Conservation (phyloP, 2,888 invertebrate genomes). For the Plebejus melissa region DNA sequence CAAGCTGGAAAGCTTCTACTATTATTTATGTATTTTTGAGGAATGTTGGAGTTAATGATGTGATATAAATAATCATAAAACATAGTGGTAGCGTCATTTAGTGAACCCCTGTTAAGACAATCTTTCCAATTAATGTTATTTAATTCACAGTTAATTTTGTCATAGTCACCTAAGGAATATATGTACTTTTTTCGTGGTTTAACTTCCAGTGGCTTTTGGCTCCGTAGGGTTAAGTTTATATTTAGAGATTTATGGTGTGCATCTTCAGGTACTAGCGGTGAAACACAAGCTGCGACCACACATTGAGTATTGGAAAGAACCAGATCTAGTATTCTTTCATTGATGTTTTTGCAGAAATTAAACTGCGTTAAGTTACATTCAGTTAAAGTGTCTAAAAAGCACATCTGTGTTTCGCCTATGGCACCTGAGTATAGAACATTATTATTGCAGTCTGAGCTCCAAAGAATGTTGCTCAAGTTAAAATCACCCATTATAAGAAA, state of each 20-base stretch:
- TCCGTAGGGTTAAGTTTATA: background rate
- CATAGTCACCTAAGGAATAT: slow-evolving; percentile 25
- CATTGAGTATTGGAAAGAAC: slow-evolving; percentile 19
- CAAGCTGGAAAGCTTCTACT: slow-evolving; percentile 3
- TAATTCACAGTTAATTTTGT: background rate
- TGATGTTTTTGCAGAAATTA: slow-evolving; percentile 15
- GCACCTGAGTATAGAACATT: background rate
- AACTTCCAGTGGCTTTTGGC: background rate
- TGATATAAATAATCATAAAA: background rate
- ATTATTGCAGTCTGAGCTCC: background rate
- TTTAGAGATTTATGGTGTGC: slow-evolving; percentile 27
- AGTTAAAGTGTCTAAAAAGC: slow-evolving; percentile 18
- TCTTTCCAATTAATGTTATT: slow-evolving; percentile 2
- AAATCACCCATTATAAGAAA: slow-evolving; percentile 31
- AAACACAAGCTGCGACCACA: background rate
- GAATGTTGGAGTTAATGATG: background rate
- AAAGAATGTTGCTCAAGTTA: slow-evolving; percentile 28
- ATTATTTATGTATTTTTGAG: background rate
- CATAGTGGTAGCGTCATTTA: slow-evolving; percentile 21
- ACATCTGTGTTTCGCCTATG: background rate
- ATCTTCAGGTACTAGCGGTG: slow-evolving; percentile 26
- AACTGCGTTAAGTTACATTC: slow-evolving; percentile 24
- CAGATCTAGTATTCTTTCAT: slow-evolving; percentile 11
- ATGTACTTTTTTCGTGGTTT: slow-evolving; percentile 19
- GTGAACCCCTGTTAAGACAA: background rate